Evolutionary conservation across 1,140 invertebrate species (phyloP).

Genomic region (Kradibia gibbosae): DNA sequence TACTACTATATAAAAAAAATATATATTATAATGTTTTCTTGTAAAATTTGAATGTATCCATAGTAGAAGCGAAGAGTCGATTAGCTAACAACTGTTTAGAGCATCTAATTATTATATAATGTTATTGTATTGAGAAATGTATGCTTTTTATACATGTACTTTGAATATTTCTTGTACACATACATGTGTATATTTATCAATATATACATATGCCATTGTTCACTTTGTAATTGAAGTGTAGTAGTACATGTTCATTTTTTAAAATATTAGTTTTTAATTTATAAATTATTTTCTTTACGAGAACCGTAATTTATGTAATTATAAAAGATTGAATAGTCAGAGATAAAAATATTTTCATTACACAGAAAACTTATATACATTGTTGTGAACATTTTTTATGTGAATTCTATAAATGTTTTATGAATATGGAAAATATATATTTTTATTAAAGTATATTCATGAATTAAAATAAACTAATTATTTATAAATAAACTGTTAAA

Average conservation of each 20-base stretch:
- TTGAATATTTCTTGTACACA: slow-evolving; percentile 33
- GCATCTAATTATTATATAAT: slow-evolving; percentile 33
- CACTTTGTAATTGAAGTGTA: not conserved
- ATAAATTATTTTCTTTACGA: not conserved
- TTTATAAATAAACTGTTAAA: no score
- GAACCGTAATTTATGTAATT: not conserved
- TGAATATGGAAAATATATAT: not conserved
- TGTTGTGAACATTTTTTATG: not conserved
- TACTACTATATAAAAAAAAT: slow-evolving; percentile 30
- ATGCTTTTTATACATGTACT: slow-evolving; percentile 1
- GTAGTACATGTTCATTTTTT: not conserved
- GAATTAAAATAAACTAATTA: not conserved
- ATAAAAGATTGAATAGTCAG: not conserved
- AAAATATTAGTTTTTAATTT: not conserved
- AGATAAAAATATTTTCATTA: not conserved
- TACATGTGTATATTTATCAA: not conserved
- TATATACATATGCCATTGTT: slow-evolving; percentile 26
- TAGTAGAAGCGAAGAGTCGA: slow-evolving; percentile 38
- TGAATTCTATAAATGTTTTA: not conserved
- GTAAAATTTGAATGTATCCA: slow-evolving; percentile 24
- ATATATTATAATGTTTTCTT: slow-evolving; percentile 14
- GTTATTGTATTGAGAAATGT: slow-evolving; percentile 40
- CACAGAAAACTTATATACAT: not conserved
- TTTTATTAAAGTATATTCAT: not conserved
- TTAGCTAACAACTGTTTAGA: slow-evolving; percentile 31